Evolutionary conservation across 1,140 invertebrate genomes (phyloP).

Genomic region (Planococcus citri): DNA sequence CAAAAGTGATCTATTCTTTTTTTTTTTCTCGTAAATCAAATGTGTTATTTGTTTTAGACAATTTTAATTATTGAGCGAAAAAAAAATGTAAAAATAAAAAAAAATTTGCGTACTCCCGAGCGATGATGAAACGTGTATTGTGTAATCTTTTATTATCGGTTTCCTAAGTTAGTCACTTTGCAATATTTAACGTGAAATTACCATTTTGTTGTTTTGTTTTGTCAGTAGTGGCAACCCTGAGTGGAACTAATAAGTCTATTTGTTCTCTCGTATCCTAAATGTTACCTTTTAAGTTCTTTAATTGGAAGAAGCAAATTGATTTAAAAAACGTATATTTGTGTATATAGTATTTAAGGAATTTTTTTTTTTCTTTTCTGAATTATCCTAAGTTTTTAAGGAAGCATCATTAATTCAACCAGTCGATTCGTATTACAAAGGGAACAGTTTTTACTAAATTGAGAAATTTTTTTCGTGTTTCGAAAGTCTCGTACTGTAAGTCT

Average conservation of each 20-base stretch:
- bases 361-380: no score
- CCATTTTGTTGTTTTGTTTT: slow-evolving; percentile 6
- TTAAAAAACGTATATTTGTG: not conserved
- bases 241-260: slow-evolving; percentile 18
- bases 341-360: not conserved
- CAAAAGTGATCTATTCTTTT: slow-evolving; percentile 15
- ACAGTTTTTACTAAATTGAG: no score
- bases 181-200: not conserved
- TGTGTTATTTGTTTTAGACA: not conserved
- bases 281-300: slow-evolving; percentile 19
- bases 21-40: slow-evolving; percentile 12
- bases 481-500: no score
- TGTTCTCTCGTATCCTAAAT: slow-evolving; percentile 17
- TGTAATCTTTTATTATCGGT: not conserved
- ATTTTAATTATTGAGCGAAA: not conserved
- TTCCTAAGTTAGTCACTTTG: not conserved
- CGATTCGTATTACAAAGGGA: no score
- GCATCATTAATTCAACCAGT: not conserved
- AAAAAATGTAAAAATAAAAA: no score
- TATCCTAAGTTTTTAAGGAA: not conserved
- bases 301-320: not conserved
- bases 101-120: no score
- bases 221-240: slow-evolving; percentile 17
- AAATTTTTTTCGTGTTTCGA: no score
- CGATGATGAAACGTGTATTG: not conserved